Evolutionary conservation across 2,888 invertebrate species (phyloP).

Genomic region (Strigamia crassipes): DNA sequence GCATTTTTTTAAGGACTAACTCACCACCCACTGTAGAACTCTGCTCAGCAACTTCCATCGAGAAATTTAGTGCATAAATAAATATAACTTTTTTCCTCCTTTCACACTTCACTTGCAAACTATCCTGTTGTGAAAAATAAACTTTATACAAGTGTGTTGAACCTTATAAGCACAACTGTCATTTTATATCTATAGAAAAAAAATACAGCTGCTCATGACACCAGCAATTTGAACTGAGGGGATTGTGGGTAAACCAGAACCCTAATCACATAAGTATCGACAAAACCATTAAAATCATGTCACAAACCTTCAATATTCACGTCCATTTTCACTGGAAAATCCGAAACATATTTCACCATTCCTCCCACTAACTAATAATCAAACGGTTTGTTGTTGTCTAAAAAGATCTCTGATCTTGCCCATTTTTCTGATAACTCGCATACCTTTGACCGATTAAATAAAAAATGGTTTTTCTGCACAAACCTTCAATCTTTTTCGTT

Average conservation of each 20-base stretch:
- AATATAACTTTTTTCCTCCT: neutral
- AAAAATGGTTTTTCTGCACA: neutral
- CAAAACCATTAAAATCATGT: neutral
- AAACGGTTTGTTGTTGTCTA: neutral
- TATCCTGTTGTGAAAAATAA: neutral
- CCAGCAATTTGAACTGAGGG: neutral
- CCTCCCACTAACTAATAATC: neutral
- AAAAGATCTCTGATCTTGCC: neutral
- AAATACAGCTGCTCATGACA: neutral
- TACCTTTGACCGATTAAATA: constrained; percentile 11
- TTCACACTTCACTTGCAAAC: neutral
- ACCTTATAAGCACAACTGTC: neutral
- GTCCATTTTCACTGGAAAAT: constrained; percentile 18
- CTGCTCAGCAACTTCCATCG: neutral
- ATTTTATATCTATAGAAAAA: constrained; percentile 6
- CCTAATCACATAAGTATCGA: neutral
- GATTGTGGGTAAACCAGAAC: neutral
- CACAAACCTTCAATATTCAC: neutral
- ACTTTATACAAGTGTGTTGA: constrained; percentile 2
- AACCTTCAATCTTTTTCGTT: neutral
- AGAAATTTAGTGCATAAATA: neutral
- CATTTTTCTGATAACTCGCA: neutral
- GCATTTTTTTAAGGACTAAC: neutral
- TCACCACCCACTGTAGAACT: neutral
- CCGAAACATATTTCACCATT: neutral